Conservation (phyloP, 2,113 vertebrate genomes). For the Genyomyrus donnyi region DNA sequence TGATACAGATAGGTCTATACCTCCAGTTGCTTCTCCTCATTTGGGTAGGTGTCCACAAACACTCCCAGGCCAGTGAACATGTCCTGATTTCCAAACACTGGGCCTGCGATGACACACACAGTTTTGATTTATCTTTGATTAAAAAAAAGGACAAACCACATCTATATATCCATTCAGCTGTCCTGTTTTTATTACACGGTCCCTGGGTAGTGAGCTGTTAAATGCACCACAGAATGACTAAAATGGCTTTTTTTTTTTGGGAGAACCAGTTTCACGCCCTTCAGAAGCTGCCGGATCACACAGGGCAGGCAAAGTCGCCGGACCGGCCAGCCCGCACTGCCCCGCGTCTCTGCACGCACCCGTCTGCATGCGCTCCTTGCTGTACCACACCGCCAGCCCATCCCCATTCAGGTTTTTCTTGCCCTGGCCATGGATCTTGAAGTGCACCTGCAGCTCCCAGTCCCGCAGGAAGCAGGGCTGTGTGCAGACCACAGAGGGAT, state of each 20-base stretch:
- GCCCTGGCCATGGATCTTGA: constrained; percentile 87
- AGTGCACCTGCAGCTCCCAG: constrained; percentile 97
- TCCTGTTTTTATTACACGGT: background rate
- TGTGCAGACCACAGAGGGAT: constrained; percentile 17
- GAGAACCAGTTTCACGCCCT: background rate
- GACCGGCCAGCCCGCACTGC: background rate
- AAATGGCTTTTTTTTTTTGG: background rate
- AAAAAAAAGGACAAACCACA: background rate
- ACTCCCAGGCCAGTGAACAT: constrained; percentile 89
- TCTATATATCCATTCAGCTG: background rate
- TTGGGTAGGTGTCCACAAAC: constrained; percentile 94
- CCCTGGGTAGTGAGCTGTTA: background rate
- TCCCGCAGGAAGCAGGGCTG: constrained; percentile 88
- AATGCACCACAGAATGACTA: background rate
- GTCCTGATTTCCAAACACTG: constrained; percentile 92
- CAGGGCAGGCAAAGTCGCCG: background rate
- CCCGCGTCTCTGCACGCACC: constrained; percentile 50
- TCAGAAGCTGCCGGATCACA: background rate
- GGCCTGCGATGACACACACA: constrained; percentile 57
- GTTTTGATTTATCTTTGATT: background rate
- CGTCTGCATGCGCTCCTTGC: constrained; percentile 85
- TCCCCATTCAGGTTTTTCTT: constrained; percentile 97
- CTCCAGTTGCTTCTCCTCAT: constrained; percentile 95
- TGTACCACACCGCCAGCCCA: constrained; percentile 90
- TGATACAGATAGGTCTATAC: constrained; percentile 47